phyloP scores from a whole-genome alignment of 2,888 invertebrate genomes.

The Pyrgus malvae region DNA sequence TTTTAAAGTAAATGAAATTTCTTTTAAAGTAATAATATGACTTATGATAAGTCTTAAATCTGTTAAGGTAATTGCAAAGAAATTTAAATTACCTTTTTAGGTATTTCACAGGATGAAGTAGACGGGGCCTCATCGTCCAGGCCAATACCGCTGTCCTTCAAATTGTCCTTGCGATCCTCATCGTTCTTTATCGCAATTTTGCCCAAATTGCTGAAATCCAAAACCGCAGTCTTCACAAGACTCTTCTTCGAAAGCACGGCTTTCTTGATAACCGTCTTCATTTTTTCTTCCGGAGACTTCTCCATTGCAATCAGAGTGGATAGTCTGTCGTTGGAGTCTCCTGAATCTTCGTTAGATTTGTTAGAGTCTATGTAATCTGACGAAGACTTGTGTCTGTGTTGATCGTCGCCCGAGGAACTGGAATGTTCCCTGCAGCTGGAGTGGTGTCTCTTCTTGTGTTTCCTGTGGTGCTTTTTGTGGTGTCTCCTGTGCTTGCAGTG shows the following conservation, averaged over 20 bases:
- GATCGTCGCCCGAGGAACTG: conserved; percentile 78
- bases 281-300: conserved; percentile 65
- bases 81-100: conserved; percentile 67
- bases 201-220: conserved; percentile 65
- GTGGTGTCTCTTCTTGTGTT: conserved; percentile 89
- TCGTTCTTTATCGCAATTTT: conserved; percentile 56
- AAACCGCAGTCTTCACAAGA: conserved; percentile 63
- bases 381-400: conserved; percentile 66
- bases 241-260: conserved; percentile 64
- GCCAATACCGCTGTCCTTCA: conserved; percentile 71
- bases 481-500: conserved; percentile 87
- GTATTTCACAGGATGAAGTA: conserved; percentile 51
- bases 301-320: conserved; percentile 66
- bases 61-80: no score
- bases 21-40: no score
- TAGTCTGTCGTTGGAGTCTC: conserved; percentile 61
- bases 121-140: conserved; percentile 55
- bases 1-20: no score
- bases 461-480: conserved; percentile 89
- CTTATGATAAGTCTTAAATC: no score
- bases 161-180: conserved; percentile 57
- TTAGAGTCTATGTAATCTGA: conserved; percentile 69
- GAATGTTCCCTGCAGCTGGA: conserved; percentile 73
- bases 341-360: conserved; percentile 73
- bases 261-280: conserved; percentile 72